Evolutionary conservation across 1,140 invertebrate genomes (phyloP).

Genomic region (Bombus terrestris): DNA sequence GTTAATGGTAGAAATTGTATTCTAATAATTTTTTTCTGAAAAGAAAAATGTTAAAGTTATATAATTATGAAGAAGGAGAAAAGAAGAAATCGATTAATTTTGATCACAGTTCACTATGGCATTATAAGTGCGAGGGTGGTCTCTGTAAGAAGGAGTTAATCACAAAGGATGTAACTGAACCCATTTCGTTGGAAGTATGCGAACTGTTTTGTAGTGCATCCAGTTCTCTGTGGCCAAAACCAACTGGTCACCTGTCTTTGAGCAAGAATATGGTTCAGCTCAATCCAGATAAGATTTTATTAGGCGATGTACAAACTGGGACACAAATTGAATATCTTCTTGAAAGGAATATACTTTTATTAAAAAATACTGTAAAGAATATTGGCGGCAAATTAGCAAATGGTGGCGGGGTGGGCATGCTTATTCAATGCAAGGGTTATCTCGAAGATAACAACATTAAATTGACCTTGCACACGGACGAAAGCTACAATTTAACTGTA

Average conservation of each 20-base stretch:
- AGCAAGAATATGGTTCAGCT: conserved; percentile 85
- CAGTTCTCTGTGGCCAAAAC: conserved; percentile 89
- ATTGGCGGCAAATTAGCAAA: conserved; percentile 41
- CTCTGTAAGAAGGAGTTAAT: conserved; percentile 75
- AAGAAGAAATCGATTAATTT: not conserved
- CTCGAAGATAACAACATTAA: conserved; percentile 55
- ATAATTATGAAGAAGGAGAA: not conserved
- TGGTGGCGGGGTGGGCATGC: conserved; percentile 71
- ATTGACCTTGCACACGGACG: conserved; percentile 85
- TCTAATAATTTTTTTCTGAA: not conserved
- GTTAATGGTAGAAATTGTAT: not conserved
- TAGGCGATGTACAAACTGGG: conserved; percentile 77
- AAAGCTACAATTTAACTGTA: conserved; percentile 85
- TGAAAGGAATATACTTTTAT: conserved; percentile 73
- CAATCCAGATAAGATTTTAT: conserved; percentile 84
- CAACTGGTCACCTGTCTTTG: conserved; percentile 85
- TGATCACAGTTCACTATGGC: conserved; percentile 74
- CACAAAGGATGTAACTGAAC: conserved; percentile 63
- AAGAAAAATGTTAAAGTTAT: not conserved
- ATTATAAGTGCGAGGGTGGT: conserved; percentile 75
- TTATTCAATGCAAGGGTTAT: conserved; percentile 69
- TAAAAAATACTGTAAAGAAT: conserved; percentile 66
- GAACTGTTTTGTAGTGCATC: conserved; percentile 77
- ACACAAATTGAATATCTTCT: conserved; percentile 80
- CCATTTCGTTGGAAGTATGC: conserved; percentile 73